phyloP scores from a whole-genome alignment of 2,113 vertebrate genomes.

The Equus quagga region DNA sequence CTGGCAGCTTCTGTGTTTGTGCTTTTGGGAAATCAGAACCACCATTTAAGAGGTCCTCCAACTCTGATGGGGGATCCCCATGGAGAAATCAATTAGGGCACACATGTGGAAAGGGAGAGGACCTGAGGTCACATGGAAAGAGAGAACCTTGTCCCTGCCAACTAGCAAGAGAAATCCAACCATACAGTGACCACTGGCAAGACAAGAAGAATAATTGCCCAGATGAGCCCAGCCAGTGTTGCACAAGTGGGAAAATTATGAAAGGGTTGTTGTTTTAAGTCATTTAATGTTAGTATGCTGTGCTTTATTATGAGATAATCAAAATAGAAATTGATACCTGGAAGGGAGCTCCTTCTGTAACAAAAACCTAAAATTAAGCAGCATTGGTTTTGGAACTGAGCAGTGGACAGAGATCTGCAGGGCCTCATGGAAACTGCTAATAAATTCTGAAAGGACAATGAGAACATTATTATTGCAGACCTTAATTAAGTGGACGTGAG shows the following conservation, averaged over 20 bases:
- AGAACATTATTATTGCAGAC: not conserved
- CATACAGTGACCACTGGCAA: not conserved
- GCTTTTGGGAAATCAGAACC: not conserved
- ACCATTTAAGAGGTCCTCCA: not conserved
- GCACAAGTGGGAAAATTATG: not conserved
- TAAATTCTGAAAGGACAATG: not conserved
- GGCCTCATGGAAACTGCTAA: not conserved
- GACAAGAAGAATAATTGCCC: not conserved
- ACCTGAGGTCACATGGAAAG: not conserved
- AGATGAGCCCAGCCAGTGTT: not conserved
- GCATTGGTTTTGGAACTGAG: not conserved
- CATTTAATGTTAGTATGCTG: not conserved
- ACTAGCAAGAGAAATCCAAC: not conserved
- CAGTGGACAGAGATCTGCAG: not conserved
- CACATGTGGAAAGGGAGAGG: rapidly evolving
- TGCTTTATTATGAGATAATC: not conserved
- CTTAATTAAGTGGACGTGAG: not conserved
- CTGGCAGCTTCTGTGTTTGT: not conserved
- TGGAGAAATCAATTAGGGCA: not conserved
- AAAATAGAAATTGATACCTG: not conserved
- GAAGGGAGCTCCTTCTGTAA: not conserved
- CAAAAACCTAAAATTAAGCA: not conserved
- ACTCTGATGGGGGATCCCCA: not conserved
- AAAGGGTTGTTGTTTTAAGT: not conserved
- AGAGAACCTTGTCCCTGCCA: rapidly evolving